Base-by-base conservation (phyloP, 2,113 vertebrate species). In the Cavia porcellus region DNA sequence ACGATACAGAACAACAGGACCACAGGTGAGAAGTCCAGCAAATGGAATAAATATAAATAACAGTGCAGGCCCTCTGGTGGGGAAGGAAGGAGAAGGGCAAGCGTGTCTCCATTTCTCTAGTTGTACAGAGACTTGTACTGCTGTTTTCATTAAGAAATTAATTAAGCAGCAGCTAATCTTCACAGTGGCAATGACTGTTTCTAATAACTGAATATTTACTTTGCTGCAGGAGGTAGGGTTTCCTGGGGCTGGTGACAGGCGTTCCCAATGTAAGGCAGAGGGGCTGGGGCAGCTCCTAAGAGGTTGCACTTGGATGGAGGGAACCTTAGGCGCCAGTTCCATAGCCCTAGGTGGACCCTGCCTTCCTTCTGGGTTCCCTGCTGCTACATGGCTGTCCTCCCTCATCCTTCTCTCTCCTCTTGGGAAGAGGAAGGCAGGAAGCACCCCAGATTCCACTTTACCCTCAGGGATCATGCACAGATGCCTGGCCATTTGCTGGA, bases 161-260 rank as follows among this genome's bases (percentile, higher is more conserved):
- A 96, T 89, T 55, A 88, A 80, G 47, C n/a, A 7, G 75, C 66
- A 81, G 95, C 30, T 68, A 92, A 92, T 80, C 25, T 74, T 84
- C 38, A 5, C 50, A 38, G 42, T 0, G 0, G 68, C 0, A 1
- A 85, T 82, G 59, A 77, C 32, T 70, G 32, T 25, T 70, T 74
- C 82, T 83, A 66, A 89, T 55, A 92, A 50, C 38, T 25, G 32
- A 59, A 42, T 42, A 30, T 87, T 75, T 75, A 66, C 45, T 86
- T 74, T 83, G 72, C 62, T 32, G 11, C 14, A 79, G 89, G 52
- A 92, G 83, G 42, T 19, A 13, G 52, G 35, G 25, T 30, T 77
- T 77, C 32, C 70, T 28, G 47, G 1, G 13, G 70, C 57, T 62
- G 57, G 45, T 68, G 45, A 75, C 70, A 86, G 70, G 57, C 88